Evolutionary conservation across 2,797 vertebrate species (phyloP), one percentile per base, ranked within the genome.

Genomic region (Hylomyscus alleni): DNA sequence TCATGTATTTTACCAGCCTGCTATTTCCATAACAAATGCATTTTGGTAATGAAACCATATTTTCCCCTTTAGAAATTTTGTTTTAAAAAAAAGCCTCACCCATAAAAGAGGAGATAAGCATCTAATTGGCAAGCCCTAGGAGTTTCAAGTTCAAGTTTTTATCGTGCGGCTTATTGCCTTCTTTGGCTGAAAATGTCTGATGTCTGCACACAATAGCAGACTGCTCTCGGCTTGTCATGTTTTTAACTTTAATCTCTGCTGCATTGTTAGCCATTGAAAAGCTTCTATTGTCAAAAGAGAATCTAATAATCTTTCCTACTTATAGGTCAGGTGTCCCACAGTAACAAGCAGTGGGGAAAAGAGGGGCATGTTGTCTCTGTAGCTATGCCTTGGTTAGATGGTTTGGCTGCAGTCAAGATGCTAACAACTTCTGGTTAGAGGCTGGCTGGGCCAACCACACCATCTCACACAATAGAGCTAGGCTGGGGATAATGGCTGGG

Each of bases 251-350:
- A 98, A 97, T 98, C 98, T 98, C 95, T 80, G 83, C 94, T 95
- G 95, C 90, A 96, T 98, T 98, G 97, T 96, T 98, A 96, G 93
- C 87, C 84, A 91, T 97, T 97, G 96, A 94, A 98, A 98, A 98
- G 93, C 92, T 86, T 97, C 96, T 96, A 37, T 97, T 97, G 95
- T 98, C 97, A 97, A 97, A 96, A 89, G 73, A 96, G 98, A 98
- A 98, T 98, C 94, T 83, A 98, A 98, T 98, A 98, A 98, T 97
- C 95, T 97, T 97, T 97, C 85, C 92, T 95, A 73, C 31, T 52
- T 1, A 89, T 89, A 94, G 86, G 94, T 97, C 98, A 98, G 98
- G 98, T 98, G 97, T 95, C 96, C 90, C 82, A 89, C 54, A 73
- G 95, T 96, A 98, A 98, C 95, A 97, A 98, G 95, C 89, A 44